phyloP scores from a whole-genome alignment of 2,113 vertebrate genomes.

The Taurulus bubalis region DNA sequence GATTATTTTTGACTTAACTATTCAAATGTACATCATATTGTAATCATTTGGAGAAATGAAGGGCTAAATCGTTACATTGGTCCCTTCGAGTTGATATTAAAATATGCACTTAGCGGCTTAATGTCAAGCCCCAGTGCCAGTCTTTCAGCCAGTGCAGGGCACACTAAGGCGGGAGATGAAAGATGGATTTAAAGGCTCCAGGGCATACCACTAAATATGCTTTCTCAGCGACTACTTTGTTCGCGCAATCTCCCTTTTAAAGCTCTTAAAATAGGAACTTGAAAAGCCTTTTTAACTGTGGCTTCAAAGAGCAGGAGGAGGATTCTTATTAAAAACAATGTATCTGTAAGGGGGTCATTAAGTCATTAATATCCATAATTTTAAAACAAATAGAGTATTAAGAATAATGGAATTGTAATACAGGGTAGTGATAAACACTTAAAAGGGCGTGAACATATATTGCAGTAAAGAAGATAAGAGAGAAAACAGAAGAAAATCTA shows the following conservation, averaged over 20 bases:
- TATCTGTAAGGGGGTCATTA: slow-evolving; percentile 34
- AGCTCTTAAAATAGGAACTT: slow-evolving; percentile 62
- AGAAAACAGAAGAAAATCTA: slow-evolving; percentile 16
- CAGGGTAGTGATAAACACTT: not conserved
- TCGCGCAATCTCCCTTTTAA: slow-evolving; percentile 67
- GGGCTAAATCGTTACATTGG: slow-evolving; percentile 18
- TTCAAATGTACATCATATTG: not conserved
- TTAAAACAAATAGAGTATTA: slow-evolving; percentile 48
- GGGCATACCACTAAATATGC: slow-evolving; percentile 63
- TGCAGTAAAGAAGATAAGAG: slow-evolving; percentile 33
- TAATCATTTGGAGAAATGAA: not conserved
- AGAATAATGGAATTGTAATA: slow-evolving; percentile 40
- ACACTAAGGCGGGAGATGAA: slow-evolving; percentile 57
- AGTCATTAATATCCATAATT: slow-evolving; percentile 59
- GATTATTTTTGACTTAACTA: not conserved
- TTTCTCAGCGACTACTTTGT: slow-evolving; percentile 71
- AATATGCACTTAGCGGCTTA: slow-evolving; percentile 66
- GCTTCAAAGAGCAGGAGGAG: slow-evolving; percentile 59
- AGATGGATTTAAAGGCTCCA: slow-evolving; percentile 65
- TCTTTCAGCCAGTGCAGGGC: slow-evolving; percentile 47
- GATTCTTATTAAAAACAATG: slow-evolving; percentile 15
- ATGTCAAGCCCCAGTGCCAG: slow-evolving; percentile 58
- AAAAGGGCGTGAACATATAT: not conserved
- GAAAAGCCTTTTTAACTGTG: slow-evolving; percentile 50
- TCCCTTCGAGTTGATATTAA: slow-evolving; percentile 31